phyloP scores from a whole-genome alignment of 2,113 vertebrate species.

The Trinectes maculatus region DNA sequence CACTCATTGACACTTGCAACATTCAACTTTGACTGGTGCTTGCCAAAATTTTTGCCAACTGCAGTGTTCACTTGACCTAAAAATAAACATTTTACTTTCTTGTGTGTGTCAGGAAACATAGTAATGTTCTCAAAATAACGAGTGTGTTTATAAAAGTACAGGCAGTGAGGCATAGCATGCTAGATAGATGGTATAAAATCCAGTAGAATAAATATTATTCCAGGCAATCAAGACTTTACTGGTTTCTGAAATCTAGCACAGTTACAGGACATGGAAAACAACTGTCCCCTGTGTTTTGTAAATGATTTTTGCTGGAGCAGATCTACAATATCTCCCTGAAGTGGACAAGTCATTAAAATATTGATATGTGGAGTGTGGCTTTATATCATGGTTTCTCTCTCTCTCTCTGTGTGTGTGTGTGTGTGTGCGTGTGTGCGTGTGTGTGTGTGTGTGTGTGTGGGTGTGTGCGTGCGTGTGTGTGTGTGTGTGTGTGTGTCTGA shows the following conservation, averaged over 20 bases:
- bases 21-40: too few relatives aligned
- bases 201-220: slow-evolving; percentile 54
- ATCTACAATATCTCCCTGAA: slow-evolving; percentile 78
- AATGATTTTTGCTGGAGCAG: slow-evolving; percentile 75
- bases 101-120: neutral
- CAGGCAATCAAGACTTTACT: slow-evolving; percentile 53
- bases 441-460: slow-evolving; percentile 19
- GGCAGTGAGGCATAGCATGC: slow-evolving; percentile 16
- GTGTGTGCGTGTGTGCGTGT: slow-evolving; percentile 23
- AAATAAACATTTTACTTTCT: neutral
- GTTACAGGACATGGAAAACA: slow-evolving; percentile 51
- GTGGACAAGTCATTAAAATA: slow-evolving; percentile 85
- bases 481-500: slow-evolving; percentile 5
- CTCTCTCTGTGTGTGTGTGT: slow-evolving; percentile 4
- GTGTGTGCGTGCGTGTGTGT: neutral
- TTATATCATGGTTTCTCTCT: too few relatives aligned
- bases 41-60: neutral
- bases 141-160: neutral
- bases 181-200: slow-evolving; percentile 50
- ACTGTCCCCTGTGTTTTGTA: slow-evolving; percentile 67
- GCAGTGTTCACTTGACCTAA: neutral
- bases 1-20: neutral
- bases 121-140: neutral
- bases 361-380: slow-evolving; percentile 72
- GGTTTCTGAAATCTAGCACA: slow-evolving; percentile 59